Evolutionary conservation across 2,113 vertebrate species (phyloP).

Genomic region (Saccopteryx leptura): DNA sequence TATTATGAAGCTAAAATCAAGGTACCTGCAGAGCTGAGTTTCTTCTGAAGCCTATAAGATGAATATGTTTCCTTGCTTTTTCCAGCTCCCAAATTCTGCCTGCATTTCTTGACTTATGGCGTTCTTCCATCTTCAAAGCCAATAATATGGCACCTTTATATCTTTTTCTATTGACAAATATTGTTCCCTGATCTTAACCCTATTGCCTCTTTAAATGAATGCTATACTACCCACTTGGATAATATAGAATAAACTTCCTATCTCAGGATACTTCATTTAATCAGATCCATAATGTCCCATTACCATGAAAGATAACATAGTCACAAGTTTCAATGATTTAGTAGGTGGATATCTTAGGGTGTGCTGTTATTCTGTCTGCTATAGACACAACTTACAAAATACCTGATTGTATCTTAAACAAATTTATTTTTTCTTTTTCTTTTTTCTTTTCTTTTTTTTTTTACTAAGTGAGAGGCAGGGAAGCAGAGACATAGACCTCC

Average conservation of each 20-base stretch:
- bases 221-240: neutral
- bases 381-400: neutral
- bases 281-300: neutral
- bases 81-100: too few species aligned
- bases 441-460: too few species aligned
- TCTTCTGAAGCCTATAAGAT: too few species aligned
- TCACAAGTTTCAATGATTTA: slow-evolving; percentile 10
- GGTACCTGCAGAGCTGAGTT: too few species aligned
- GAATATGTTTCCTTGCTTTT: too few species aligned
- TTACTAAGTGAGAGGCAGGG: too few species aligned
- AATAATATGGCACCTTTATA: neutral
- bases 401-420: neutral
- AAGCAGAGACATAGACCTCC: too few species aligned
- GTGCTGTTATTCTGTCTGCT: neutral
- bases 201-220: neutral
- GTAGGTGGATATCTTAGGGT: neutral
- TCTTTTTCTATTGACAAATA: neutral
- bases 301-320: neutral
- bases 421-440: neutral
- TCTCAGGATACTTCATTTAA: neutral
- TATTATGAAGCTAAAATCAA: neutral
- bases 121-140: neutral
- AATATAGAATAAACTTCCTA: neutral
- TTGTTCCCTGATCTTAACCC: neutral
- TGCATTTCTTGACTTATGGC: neutral